Base-by-base conservation (phyloP, 2,797 vertebrate species). In the Hipposideros larvatus region DNA sequence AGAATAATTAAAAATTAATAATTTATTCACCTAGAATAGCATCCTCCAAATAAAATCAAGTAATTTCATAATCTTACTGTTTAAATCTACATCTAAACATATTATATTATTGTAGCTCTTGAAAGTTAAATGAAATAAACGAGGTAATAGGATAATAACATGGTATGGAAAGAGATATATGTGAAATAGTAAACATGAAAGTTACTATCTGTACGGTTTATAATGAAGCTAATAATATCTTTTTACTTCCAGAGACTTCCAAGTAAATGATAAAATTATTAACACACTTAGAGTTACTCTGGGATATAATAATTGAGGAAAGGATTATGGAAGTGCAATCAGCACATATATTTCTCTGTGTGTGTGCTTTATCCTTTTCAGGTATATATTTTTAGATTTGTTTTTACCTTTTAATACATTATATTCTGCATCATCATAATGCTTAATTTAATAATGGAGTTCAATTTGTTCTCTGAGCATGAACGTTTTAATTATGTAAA, bases 401-500 rank as follows among this genome's bases (percentile, higher is more conserved):
- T 55, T 84, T 2, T 91, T 85, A 34, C 4, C 2, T 90, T 89
- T 37, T 9, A 61, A 63, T 43, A 37, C 11, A 89, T 71, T 66
- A 41, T 26, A 37, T 75, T 91, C 78, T 65, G 63, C 11, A 71
- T n/a, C 34, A 83, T 70, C 16, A 48, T 28, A 61, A 55, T 71
- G 41, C 19, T 66, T 87, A 87, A 89, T 83, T 94, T 96, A 91
- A 91, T 94, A 73, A 65, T 57, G 31, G 14, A 1, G 78, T 93
- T 34, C 48, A 91, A 77, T 95, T 93, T 90, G 46, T 90, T 95
- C 16, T 96, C 80, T 93, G 24, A 91, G 13, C 5, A 84, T 55
- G 66, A 90, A 77, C 22, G 90, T 91, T 82, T 94, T 94, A 95
- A 89, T 95, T 95, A 80, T 37, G 15, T 73, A 93, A 96, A 94